Conservation (phyloP, 2,113 vertebrate genomes). For the Limanda limanda region DNA sequence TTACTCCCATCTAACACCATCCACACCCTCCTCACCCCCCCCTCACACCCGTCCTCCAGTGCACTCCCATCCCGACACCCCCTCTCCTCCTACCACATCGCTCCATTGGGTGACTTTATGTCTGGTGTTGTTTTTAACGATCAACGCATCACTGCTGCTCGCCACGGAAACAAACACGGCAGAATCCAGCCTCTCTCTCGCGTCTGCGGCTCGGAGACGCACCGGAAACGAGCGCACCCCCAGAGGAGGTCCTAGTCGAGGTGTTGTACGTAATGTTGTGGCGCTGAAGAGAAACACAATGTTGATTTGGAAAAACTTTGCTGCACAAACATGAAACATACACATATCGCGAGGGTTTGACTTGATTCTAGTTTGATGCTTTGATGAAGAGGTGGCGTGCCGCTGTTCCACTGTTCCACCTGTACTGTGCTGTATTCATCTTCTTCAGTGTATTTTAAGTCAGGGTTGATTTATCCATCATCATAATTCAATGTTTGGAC, state of each 20-base stretch:
- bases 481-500: background rate
- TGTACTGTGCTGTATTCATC: conserved; percentile 44
- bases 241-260: conserved; percentile 44
- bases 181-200: conserved; percentile 42
- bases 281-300: background rate
- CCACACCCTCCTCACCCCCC: conserved; percentile 80
- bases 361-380: conserved; percentile 47
- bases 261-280: conserved; percentile 7
- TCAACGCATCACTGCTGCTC: conserved; percentile 84
- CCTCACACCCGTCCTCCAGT: conserved; percentile 69
- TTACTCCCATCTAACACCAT: conserved; percentile 86
- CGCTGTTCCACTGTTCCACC: conserved; percentile 37
- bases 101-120: conserved; percentile 84
- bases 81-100: conserved; percentile 78
- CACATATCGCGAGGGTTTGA: conserved; percentile 51
- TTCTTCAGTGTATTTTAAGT: background rate
- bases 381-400: background rate
- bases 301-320: conserved; percentile 16
- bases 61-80: conserved; percentile 76
- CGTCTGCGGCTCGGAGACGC: conserved; percentile 26
- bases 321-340: conserved; percentile 41
- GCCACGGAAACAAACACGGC: conserved; percentile 65
- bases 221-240: conserved; percentile 33
- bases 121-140: conserved; percentile 72
- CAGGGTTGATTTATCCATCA: background rate